Percentiles rank a stretch among this genome's conserved stretches.
Conservation (phyloP, 2,797 vertebrate species). For the Remorina albescens region DNA sequence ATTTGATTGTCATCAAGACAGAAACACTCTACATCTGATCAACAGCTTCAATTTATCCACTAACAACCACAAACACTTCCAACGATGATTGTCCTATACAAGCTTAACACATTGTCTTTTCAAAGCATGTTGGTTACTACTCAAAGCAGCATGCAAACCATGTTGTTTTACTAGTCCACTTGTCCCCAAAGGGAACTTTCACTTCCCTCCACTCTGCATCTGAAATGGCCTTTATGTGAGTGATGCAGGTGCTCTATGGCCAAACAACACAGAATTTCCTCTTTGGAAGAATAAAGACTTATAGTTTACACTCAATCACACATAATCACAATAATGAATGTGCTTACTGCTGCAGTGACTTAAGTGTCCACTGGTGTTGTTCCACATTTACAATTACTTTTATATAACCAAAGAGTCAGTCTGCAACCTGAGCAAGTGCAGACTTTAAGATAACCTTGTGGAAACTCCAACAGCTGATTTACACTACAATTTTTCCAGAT, state of each 20-base stretch:
- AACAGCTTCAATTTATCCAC: neutral
- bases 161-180: neutral
- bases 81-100: slow-evolving; percentile 1
- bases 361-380: neutral
- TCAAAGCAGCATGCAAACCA: neutral
- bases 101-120: neutral
- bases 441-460: neutral
- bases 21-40: too few relatives aligned
- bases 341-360: neutral
- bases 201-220: neutral
- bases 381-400: neutral
- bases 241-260: too few relatives aligned
- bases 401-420: neutral
- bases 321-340: neutral
- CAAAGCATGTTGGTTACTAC: neutral
- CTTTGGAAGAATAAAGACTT: neutral
- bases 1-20: neutral
- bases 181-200: neutral
- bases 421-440: neutral
- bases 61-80: neutral
- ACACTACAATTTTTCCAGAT: neutral
- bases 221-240: too few relatives aligned
- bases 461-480: neutral
- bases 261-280: too few relatives aligned
- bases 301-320: neutral